Base-by-base conservation (phyloP, 2,113 vertebrate genomes). In the Amblyornis subalaris region DNA sequence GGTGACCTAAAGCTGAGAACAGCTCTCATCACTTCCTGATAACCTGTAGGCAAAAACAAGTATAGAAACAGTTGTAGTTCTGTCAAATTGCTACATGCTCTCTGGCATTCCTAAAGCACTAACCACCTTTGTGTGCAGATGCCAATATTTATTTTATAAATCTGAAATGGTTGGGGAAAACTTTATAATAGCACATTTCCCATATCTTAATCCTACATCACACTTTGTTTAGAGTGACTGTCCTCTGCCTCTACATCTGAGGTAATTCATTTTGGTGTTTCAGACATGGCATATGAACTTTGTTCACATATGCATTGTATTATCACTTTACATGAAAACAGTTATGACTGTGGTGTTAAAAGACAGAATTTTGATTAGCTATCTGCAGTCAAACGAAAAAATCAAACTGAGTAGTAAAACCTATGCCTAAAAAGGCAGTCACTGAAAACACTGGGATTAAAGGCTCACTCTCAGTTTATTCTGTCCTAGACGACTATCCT, bases 1-100 rank as follows among this genome's bases (percentile, higher is more conserved):
- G 42, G 38, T 60, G 73, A 93, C 44, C 65, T 51, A 55, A 91
- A 94, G 47, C 76, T 67, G 38, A 71, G 77, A 91, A 77, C 31
- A 91, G 69, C 65, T 93, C 82, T 95, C 81, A 93, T 57, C 85
- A 85, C 90, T 64, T 93, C 58, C 40, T 94, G 67, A 89, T 85
- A 91, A 67, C 24, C n/a, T 85, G 42, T 35, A 91, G 47, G 45
- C 40, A 93, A 89, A 94, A 87, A 4, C 26, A 91, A 85, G 58
- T 1, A 0, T 36, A 80, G 69, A 76, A 90, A 26, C 73, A 42
- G 71, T 83, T 88, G 45, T 23, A 85, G 48, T 75, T 88, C 48
- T 61, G 28, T 79, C 70, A 85, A 79, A 89, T 18, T 69, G 45
- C 73, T 87, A 64, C 73, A 89, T 55, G 44, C n/a, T 82, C 53